Percentiles rank a stretch among this genome's conserved stretches.
phyloP scores from a whole-genome alignment of 92 coral and sea anemone genomes.

The Epizoanthus stellaris region DNA sequence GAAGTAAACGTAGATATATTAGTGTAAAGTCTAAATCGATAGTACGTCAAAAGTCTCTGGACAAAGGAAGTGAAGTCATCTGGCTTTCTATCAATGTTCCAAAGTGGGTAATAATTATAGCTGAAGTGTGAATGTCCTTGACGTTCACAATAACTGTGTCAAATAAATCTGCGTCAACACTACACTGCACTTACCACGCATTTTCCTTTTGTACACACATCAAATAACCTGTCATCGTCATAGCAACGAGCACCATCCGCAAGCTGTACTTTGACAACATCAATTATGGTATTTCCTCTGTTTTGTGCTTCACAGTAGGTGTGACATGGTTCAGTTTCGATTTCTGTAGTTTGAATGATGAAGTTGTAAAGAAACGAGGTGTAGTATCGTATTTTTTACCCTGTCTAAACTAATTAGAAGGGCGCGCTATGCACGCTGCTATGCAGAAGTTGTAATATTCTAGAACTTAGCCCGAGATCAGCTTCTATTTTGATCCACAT shows the following conservation, averaged over 20 bases:
- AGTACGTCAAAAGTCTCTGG: too few species aligned
- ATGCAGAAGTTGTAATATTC: neutral
- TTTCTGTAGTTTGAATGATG: constrained; percentile 28
- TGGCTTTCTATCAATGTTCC: neutral
- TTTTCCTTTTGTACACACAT: constrained; percentile 81
- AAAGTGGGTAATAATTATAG: too few species aligned
- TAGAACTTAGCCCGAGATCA: too few species aligned
- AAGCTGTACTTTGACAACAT: constrained; percentile 35
- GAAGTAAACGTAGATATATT: too few species aligned
- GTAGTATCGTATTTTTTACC: neutral
- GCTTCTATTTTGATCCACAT: too few species aligned
- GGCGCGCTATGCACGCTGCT: too few species aligned
- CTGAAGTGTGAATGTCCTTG: too few species aligned
- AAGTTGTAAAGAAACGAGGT: neutral
- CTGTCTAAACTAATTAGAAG: too few species aligned
- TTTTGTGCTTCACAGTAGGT: constrained; percentile 72
- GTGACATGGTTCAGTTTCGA: constrained; percentile 69
- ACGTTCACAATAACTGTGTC: neutral
- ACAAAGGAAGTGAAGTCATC: too few species aligned
- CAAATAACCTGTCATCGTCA: constrained; percentile 50
- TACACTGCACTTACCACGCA: constrained; percentile 25
- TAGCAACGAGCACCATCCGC: constrained; percentile 81
- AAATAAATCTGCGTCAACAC: neutral
- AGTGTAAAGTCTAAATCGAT: too few species aligned
- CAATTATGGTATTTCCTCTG: neutral